Base-by-base conservation (phyloP, 1,140 invertebrate species). In the Ceratosolen solmsi region DNA sequence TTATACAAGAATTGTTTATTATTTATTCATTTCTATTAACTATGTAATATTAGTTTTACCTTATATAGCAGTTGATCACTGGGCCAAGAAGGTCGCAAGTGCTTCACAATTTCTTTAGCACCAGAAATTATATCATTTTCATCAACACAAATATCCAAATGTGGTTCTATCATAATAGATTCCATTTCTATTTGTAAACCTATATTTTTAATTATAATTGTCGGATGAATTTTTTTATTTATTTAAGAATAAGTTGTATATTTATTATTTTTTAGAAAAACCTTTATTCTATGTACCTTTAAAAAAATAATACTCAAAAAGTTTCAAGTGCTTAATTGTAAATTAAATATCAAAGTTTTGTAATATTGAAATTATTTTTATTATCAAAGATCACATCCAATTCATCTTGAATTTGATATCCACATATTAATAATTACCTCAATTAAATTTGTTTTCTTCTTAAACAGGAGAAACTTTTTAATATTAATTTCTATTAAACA, bases 81-180 rank as follows among this genome's bases (percentile, higher is more conserved):
- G 54, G 92, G 87, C 93, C 93, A 94, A n/a, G 87, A 84, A 68
- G 92, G 92, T 84, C 93, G 91, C 79, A 94, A 92, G 56, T 86
- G 89, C 85, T 91, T 91, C 83, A 93, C 88, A 85, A 94, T 86
- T 84, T 92, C 87, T 84, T 88, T 92, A 73, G 92, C 93, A 84
- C 92, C 93, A 82, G 90, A 87, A 51, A 92, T 89, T 82, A 93
- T 90, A 85, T 93, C 87, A 87, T 92, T 90, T 86, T 93, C 92
- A 84, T 90, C 88, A 86, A 94, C 89, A 68, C 88, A 91, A 83
- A 94, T 84, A 81, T 91, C 85, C 83, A 91, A 85, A 86, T 91
- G 87, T 46, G 85, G 87, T 80, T 90, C 88, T 60, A 83, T 63
- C 30, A 17, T 73, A 78, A 33, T 2, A 72, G 46, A 25, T 27